Base-by-base conservation (phyloP, 2,888 invertebrate genomes). In the Drosophila putrida region DNA sequence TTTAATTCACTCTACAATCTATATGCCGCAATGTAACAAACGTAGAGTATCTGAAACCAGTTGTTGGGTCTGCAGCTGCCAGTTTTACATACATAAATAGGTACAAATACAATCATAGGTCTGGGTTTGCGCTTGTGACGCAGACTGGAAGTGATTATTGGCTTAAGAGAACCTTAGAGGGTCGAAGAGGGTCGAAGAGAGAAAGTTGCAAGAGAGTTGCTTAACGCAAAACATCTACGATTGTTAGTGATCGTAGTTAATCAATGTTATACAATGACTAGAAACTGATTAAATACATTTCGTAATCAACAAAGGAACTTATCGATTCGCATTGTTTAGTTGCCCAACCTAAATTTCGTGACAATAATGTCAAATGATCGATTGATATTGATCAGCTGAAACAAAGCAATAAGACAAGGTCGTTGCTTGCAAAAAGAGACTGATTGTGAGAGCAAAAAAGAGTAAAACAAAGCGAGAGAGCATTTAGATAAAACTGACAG, bases 31-130 rank as follows among this genome's bases (percentile, higher is more conserved):
- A 5, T 36, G 0, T 20, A 33, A 15, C 5, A 3, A 38, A 11
- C 41, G 75, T 62, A 85, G 80, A 38, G 86, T 61, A 85, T 35
- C 20, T 3, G 55, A 82, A 84, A 85, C 85, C 89, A 89, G 85
- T 85, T 84, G 71, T 83, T 75, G 55, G 77, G 58, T 82, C 75
- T 80, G 85, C 85, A 85, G 85, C 85, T 85, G 85, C 75, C 86
- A 69, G 75, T 88, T 73, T 81, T 66, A 58, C 62, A 60, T 44
- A 54, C 58, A 55, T 15, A 53, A 41, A 58, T 28, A 41, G 9
- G 38, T 54, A 58, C 61, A 61, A 38, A 46, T 38, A 60, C 36
- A 61, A 27, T 36, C 58, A 64, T 36, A 35, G 33, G 50, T 75
- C 6, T 53, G 25, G 36, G 50, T 60, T 28, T 55, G 20, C 27